Conservation (phyloP, 1,140 invertebrate species). For the Metopolophium dirhodum region DNA sequence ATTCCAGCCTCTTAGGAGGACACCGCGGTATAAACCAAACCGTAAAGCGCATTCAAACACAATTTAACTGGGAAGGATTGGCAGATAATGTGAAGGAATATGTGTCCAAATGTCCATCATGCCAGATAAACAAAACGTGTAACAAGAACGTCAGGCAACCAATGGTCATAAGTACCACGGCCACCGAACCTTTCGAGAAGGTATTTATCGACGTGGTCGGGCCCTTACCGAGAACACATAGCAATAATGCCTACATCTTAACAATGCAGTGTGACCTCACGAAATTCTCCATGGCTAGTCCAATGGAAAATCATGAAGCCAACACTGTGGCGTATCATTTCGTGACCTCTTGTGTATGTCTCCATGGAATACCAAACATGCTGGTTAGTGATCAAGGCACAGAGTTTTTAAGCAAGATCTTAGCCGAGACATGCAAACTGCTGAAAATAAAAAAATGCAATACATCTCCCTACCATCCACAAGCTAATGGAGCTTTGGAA, state of each 20-base stretch:
- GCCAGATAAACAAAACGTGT: constrained; percentile 57
- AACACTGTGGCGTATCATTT: background rate
- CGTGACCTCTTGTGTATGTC: background rate
- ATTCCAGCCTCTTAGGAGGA: too few relatives aligned
- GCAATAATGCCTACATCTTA: background rate
- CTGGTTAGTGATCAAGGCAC: background rate
- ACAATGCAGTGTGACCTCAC: background rate
- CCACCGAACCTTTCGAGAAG: background rate
- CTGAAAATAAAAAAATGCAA: constrained; percentile 58
- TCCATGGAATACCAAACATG: background rate
- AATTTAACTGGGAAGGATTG: constrained; percentile 58
- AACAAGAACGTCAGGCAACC: constrained; percentile 56
- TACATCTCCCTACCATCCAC: background rate
- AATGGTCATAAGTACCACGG: constrained; percentile 57
- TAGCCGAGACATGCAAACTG: constrained; percentile 59
- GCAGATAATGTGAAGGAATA: constrained; percentile 40
- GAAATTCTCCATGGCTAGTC: background rate
- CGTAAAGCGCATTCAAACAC: too few relatives aligned
- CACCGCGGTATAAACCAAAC: too few relatives aligned
- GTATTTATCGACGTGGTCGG: background rate
- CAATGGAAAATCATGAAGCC: background rate
- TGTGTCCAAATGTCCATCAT: constrained; percentile 45
- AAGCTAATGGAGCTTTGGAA: background rate
- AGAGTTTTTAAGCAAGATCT: background rate
- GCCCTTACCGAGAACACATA: too few relatives aligned